Evolutionary conservation across 2,797 vertebrate genomes (phyloP), one percentile per base, ranked within the genome.

Genomic region (Sternarchorhynchus goeldii): DNA sequence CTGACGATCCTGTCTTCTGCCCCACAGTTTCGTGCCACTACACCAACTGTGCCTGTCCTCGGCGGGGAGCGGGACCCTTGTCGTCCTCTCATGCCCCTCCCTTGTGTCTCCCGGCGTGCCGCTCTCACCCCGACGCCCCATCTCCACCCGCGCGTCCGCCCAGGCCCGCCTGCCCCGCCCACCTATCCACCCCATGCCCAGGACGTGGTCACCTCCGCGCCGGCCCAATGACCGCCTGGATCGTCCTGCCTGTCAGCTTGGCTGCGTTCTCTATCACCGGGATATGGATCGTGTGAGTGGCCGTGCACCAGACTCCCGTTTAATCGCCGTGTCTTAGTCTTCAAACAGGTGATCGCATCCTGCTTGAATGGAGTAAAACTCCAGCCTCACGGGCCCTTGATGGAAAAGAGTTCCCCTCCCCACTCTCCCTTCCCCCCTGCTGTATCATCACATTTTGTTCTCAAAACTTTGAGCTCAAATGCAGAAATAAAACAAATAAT

Each of bases 221-320:
- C 93, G 93, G 92, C 93, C 94, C 94, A 92, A 97, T 97, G 96
- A 97, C 96, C 92, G 95, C 95, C 93, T 97, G 96, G 96, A 95
- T 96, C 88, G 91, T 97, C 89, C 94, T 97, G 85, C 96, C 96
- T 86, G 94, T 97, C 93, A 97, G 96, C 93, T 91, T 97, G 88
- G 94, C 95, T 85, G 94, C 94, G 78, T 97, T 97, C 91, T 96
- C 94, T 89, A 97, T 97, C 92, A 96, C 96, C 29, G 96, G 96
- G 84, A 96, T 97, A 95, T 97, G 96, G 96, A 97, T 96, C 74
- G 96, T 97, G 96, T 97, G 90, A 97, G 96, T 93, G 71, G 4
- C 56, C 8, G 60, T 32, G 17, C 29, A 25, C 12, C 53, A 14
- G 20, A 25, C 25, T 25, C 1, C 25, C 25, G 25, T 25, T 25